These are phyloP conservation scores for Luperina testacea DNA, from an alignment of 2,888 invertebrate genomes.

Conservation along the genomic window DNA sequence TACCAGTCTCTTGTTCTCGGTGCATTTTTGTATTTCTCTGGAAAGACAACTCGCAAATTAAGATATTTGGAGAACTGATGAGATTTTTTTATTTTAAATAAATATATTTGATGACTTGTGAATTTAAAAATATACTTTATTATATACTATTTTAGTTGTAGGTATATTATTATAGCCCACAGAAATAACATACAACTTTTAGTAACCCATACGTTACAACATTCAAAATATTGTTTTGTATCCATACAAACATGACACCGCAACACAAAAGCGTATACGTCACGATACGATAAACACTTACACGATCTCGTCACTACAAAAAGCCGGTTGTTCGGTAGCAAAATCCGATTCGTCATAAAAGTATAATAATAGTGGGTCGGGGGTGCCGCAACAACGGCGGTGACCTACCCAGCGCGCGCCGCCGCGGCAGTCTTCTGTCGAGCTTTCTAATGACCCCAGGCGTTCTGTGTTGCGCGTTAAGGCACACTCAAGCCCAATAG, in stretches of 20 bases:
- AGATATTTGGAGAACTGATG: neutral
- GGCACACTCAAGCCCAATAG: constrained; percentile 75
- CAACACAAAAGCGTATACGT: constrained; percentile 53
- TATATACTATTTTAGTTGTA: neutral
- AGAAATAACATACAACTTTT: neutral
- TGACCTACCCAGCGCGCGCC: constrained; percentile 88
- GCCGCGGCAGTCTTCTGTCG: constrained; percentile 89
- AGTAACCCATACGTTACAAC: constrained; percentile 11
- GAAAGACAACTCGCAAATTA: neutral
- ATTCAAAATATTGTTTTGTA: constrained; percentile 35
- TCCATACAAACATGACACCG: constrained; percentile 40
- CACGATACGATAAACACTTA: constrained; percentile 72
- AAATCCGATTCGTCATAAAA: constrained; percentile 90
- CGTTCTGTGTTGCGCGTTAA: constrained; percentile 85
- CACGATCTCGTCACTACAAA: constrained; percentile 78
- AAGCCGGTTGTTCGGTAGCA: constrained; percentile 82
- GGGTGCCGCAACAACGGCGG: constrained; percentile 88
- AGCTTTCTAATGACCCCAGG: constrained; percentile 90
- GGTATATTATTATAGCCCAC: neutral
- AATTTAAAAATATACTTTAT: too few species aligned
- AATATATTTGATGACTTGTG: too few species aligned
- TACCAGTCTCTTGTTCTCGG: constrained; percentile 50
- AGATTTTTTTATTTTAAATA: too few species aligned
- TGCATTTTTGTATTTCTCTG: neutral
- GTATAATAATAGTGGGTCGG: constrained; percentile 90